Percentiles rank a stretch among this genome's conserved stretches.
phyloP scores from a whole-genome alignment of 2,797 vertebrate species.

The Pipistrellus pipistrellus region DNA sequence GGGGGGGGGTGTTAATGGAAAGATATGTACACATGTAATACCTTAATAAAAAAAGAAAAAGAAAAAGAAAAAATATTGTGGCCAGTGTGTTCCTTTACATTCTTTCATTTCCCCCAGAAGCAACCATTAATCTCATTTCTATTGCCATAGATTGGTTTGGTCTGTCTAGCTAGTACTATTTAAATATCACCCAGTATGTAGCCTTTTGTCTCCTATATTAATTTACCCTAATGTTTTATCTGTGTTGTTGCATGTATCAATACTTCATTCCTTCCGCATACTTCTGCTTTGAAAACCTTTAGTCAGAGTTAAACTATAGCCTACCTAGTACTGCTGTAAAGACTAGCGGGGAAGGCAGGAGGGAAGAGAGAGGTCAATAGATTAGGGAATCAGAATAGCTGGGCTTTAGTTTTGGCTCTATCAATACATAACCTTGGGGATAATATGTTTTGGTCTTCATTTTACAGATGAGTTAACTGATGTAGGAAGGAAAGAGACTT shows the following conservation, averaged over 20 bases:
- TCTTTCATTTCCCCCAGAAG: constrained; percentile 47
- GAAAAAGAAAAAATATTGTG: background rate
- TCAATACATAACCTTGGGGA: constrained; percentile 27
- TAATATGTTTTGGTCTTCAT: constrained; percentile 55
- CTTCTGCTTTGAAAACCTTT: constrained; percentile 7
- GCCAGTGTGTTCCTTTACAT: background rate
- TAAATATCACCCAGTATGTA: background rate
- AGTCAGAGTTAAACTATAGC: constrained; percentile 16
- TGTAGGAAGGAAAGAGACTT: background rate
- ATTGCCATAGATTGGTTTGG: constrained; percentile 29
- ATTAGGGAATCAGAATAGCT: background rate
- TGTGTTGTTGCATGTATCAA: background rate
- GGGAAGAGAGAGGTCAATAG: background rate
- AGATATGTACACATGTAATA: too few relatives aligned
- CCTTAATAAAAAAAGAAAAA: too few relatives aligned
- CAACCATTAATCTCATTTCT: constrained; percentile 41
- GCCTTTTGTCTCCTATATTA: constrained; percentile 11
- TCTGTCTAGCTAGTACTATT: constrained; percentile 2
- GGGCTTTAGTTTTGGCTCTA: constrained; percentile 7
- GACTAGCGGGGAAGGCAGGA: background rate
- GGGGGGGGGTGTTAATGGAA: too few relatives aligned
- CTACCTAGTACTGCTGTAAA: background rate
- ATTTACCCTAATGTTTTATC: background rate
- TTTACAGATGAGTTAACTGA: constrained; percentile 45
- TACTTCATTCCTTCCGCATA: constrained; percentile 8